Base-by-base conservation (phyloP, 1,140 invertebrate species). In the Melanaphis sacchari region DNA sequence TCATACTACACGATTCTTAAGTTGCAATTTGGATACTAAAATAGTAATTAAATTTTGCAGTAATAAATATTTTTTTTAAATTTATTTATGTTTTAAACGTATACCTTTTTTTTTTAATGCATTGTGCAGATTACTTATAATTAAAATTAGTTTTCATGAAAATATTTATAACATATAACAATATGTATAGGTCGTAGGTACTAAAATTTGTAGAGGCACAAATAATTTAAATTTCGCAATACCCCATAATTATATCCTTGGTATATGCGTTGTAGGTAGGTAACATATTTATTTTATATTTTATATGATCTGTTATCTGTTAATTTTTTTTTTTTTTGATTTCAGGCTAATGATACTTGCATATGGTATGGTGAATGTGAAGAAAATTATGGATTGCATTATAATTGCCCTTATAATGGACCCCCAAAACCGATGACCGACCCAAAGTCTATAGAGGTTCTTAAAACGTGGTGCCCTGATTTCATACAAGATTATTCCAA, bases 281-380 rank as follows among this genome's bases (percentile, higher is more conserved):
- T 4, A 11, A 31, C 54, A 26, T 59, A 59, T 0, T 4, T 76
- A 76, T 15, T n/a, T 15, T 24, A 52, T 52, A 24, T 15, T 76
- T 84, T 82, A 40, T 82, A 3, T 49, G 46, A 9, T 18, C 3
- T 40, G 7, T 21, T 82, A 8, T 40, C n/a, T n/a, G n/a, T 40
- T 40, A 24, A 26, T 2, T 49, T 22, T 93, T 93, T 49, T 41
- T 54, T 95, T 95, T 94, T 94, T n/a, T n/a, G n/a, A 43, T 93
- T 93, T 31, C 46, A 94, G 40, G 94, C 95, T 41, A 95, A 96
- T 81, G 96, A 95, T 22, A 96, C 97, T 90, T 98, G 98, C 95
- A 95, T 98, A 31, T 98, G 97, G 97, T 98, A 97, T 95, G 97
- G 96, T 18, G 95, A 97, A 92, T 98, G 97, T 95, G 95, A 96